Base-by-base conservation (phyloP, 37 sponge, comb jelly and placozoan genomes). In the Diacarnus erythraeanus region DNA sequence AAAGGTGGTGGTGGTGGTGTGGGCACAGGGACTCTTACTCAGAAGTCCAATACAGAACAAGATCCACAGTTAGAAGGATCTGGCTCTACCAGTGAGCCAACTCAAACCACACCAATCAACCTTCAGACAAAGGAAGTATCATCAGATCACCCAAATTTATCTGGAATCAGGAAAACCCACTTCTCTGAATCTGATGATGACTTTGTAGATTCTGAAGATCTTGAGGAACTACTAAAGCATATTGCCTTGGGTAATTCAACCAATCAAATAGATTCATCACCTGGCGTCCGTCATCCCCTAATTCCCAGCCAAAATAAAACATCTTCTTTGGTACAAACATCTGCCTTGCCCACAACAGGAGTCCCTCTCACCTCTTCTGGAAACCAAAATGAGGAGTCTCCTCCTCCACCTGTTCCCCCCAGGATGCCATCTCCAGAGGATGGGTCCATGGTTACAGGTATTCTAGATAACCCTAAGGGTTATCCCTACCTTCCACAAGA, bases 141-240 rank as follows among this genome's bases (percentile, higher is more conserved):
- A 15, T 47, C 51, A n/a, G n/a, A n/a, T n/a, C n/a, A n/a, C n/a
- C n/a, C n/a, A n/a, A n/a, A n/a, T 63, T 63, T 25, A 41, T 69
- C 22, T 18, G 34, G 34, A 15, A 37, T 4, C 34, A 36, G 39
- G 70, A 30, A 12, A 4, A 36, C 8, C 10, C 18, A 20, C 2
- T 25, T 41, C 18, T 39, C 72, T 12, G 59, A 31, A 26, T 74
- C 57, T 17, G 76, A 75, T 59, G 71, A 71, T 3, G 76, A 75
- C 23, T 75, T 75, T 75, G 39, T 75, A 20, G 59, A 57, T 33
- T 27, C 56, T n/a, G 35, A 27, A 37, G 59, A 57, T 10, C 30
- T 75, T 21, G 76, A 56, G 3, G n/a, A 40, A 12, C 4, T 71
- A 25, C 43, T 71, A 47, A 47, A 47, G 51, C 6, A 47, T 6